Conservation (phyloP, 2,888 invertebrate species). For the Caenorhabditis japonica region DNA sequence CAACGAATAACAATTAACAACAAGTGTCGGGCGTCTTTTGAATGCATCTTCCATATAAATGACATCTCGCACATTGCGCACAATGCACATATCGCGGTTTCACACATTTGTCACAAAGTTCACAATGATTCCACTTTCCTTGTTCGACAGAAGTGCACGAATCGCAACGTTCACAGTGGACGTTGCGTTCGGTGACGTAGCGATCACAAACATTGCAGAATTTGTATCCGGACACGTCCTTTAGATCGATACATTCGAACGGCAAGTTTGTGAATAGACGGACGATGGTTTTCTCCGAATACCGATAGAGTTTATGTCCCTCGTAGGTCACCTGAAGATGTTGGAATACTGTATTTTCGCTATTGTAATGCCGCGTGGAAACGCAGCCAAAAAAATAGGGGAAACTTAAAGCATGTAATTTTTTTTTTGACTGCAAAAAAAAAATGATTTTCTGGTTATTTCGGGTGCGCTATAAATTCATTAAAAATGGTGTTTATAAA, state of each 20-base stretch:
- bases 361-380: no score
- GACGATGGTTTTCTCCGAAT: constrained; percentile 66
- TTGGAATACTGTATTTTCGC: neutral
- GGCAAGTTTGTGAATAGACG: constrained; percentile 71
- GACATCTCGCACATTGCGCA: constrained; percentile 63
- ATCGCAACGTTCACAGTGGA: constrained; percentile 69
- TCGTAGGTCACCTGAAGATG: constrained; percentile 69
- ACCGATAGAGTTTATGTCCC: constrained; percentile 68
- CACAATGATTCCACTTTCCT: constrained; percentile 66
- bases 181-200: constrained; percentile 64
- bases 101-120: constrained; percentile 66
- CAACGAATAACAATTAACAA: constrained; percentile 26
- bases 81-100: constrained; percentile 71
- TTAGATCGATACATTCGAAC: constrained; percentile 57
- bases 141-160: constrained; percentile 64
- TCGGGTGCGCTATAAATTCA: no score
- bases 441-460: no score
- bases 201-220: constrained; percentile 68
- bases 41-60: constrained; percentile 59
- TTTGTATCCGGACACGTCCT: constrained; percentile 61
- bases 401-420: no score
- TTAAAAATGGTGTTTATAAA: no score
- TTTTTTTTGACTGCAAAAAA: no score
- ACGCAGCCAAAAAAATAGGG: no score
- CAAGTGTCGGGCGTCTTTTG: constrained; percentile 10